Evolutionary conservation across 1,140 invertebrate genomes (phyloP), one percentile per base, ranked within the genome.

Genomic region (Brachystomella parvula): DNA sequence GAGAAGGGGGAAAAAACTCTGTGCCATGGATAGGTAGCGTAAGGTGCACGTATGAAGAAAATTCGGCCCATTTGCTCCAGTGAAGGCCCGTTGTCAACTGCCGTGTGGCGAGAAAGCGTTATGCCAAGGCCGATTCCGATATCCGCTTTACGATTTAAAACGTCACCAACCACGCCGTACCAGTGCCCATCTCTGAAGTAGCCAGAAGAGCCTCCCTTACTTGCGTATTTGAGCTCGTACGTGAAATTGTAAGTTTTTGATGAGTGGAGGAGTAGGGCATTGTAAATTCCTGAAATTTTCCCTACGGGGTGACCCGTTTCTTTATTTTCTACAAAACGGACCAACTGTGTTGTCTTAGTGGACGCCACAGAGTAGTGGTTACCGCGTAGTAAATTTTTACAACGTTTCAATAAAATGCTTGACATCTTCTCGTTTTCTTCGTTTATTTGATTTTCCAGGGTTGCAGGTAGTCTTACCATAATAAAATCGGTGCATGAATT

Each of bases 161-260:
- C 53, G 9, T 57, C 53, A 21, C 53, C 53, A 9, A 57, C 53
- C 9, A 24, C n/a, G n/a, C 53, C 53, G 53, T 57, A 57, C 53
- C 53, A 57, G n/a, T 24, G n/a, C 28, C 53, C 53, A 57, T 57
- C 21, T 29, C 24, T n/a, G 6, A 12, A 12, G 53, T 12, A 57
- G 53, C 53, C 53, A 9, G 53, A 15, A 9, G 53, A 6, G 9
- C 53, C 53, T 24, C 24, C 24, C 6, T 21, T 57, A 24, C 24
- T 57, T 57, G 53, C 53, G 12, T 29, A n/a, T 57, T n/a, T 29
- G 9, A 57, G n/a, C 9, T 6, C 6, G 21, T 12, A 57, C 9
- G 53, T 57, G 28, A 15, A 57, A 57, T 57, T 57, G n/a, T 9
- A n/a, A 9, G 6, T n/a, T 29, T 57, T 9, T 9, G n/a, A n/a